Conservation (phyloP, 2,113 vertebrate species). For the Orthonyx spaldingii region DNA sequence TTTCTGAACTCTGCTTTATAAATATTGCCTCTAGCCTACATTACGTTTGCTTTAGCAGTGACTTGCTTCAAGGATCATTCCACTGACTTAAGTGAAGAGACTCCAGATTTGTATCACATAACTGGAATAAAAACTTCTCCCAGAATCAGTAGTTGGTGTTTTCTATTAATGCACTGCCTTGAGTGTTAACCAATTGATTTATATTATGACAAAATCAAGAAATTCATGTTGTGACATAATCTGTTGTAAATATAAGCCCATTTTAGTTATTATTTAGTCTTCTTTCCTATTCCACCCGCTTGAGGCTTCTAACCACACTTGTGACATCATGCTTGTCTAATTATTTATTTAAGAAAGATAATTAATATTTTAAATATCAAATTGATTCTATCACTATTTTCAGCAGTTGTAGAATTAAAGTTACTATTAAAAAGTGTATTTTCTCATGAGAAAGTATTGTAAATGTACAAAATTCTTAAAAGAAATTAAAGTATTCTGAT, state of each 20-base stretch:
- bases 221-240: not conserved
- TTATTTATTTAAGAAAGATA: conserved; percentile 17
- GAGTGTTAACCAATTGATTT: not conserved
- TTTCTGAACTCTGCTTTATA: not conserved
- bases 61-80: not conserved
- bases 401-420: not conserved
- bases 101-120: not conserved
- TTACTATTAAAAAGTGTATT: not conserved
- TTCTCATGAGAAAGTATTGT: not conserved
- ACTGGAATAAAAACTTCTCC: not conserved
- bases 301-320: not conserved
- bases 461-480: not conserved
- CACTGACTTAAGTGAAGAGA: not conserved
- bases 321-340: not conserved
- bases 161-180: not conserved
- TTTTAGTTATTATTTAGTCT: not conserved
- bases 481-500: not conserved
- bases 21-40: not conserved
- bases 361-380: not conserved
- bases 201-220: not conserved
- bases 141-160: not conserved
- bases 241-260: not conserved
- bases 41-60: not conserved
- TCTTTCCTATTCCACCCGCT: not conserved
- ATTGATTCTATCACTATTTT: not conserved